Conservation (phyloP, 2,888 invertebrate species). For the Drosophila suboccidentalis region DNA sequence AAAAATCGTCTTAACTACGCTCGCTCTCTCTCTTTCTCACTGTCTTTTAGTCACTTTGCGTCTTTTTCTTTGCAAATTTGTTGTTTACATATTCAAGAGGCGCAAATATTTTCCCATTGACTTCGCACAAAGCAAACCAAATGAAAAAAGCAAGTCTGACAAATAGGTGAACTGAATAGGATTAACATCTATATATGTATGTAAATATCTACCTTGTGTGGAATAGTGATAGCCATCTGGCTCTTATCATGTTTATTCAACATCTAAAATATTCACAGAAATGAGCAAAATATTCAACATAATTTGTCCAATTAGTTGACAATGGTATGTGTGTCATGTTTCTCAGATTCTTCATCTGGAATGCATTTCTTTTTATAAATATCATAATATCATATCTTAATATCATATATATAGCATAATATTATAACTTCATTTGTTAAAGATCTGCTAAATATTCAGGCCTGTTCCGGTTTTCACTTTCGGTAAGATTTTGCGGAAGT, state of each 20-base stretch:
- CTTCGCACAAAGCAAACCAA: slow-evolving; percentile 55
- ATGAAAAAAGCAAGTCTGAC: slow-evolving; percentile 45
- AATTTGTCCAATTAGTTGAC: slow-evolving; percentile 1
- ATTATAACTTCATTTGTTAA: no score
- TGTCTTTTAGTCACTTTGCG: not conserved
- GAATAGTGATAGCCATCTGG: slow-evolving; percentile 10
- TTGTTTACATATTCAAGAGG: slow-evolving; percentile 67
- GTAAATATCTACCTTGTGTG: slow-evolving; percentile 14
- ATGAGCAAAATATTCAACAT: not conserved
- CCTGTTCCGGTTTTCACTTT: no score
- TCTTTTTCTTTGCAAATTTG: slow-evolving; percentile 33
- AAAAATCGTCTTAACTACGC: slow-evolving; percentile 61
- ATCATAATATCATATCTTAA: no score
- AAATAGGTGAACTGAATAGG: slow-evolving; percentile 37
- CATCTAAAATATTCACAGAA: not conserved
- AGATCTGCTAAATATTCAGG: no score
- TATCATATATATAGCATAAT: no score
- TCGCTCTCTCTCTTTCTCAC: not conserved
- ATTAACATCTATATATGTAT: slow-evolving; percentile 31
- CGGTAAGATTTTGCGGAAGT: no score
- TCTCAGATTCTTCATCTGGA: not conserved
- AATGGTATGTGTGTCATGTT: not conserved
- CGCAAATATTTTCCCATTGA: slow-evolving; percentile 68
- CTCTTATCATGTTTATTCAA: slow-evolving; percentile 21
- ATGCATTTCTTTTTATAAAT: not conserved